Evolutionary conservation across 2,888 invertebrate species (phyloP).

Genomic region (Seira ritae): DNA sequence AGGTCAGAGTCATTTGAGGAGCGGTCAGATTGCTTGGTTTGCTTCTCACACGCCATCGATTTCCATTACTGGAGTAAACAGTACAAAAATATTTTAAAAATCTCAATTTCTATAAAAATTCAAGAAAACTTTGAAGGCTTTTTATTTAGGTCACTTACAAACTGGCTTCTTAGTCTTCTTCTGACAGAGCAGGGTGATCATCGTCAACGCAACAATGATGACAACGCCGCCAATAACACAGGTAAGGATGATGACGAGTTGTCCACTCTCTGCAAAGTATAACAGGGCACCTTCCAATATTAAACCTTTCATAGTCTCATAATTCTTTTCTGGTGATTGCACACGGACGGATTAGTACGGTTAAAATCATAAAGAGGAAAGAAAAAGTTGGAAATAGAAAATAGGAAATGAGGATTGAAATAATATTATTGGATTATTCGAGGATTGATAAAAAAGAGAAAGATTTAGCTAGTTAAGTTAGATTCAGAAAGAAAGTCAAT

Average conservation of each 20-base stretch:
- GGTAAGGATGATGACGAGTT: slow-evolving; percentile 87
- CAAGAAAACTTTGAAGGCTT: slow-evolving; percentile 17
- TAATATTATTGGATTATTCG: slow-evolving; percentile 28
- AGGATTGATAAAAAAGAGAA: background rate
- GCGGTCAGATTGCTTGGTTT: slow-evolving; percentile 83
- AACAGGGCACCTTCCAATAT: slow-evolving; percentile 59
- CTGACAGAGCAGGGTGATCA: slow-evolving; percentile 89
- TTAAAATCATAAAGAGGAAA: slow-evolving; percentile 32
- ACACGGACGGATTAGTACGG: slow-evolving; percentile 47
- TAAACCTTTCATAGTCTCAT: slow-evolving; percentile 61
- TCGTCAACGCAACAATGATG: slow-evolving; percentile 87
- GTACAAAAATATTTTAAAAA: slow-evolving; percentile 47
- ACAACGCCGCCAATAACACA: slow-evolving; percentile 92
- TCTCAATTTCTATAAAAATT: slow-evolving; percentile 25
- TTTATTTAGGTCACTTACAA: slow-evolving; percentile 71
- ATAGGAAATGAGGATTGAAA: slow-evolving; percentile 15
- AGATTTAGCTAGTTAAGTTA: background rate
- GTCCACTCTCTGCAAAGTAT: slow-evolving; percentile 82
- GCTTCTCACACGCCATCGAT: slow-evolving; percentile 78
- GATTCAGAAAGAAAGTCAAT: background rate
- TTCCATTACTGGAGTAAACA: slow-evolving; percentile 74
- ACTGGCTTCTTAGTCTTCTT: slow-evolving; percentile 81
- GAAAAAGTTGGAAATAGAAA: background rate
- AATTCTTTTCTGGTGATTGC: slow-evolving; percentile 3
- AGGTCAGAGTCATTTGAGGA: slow-evolving; percentile 93